Percentiles rank a stretch among this genome's conserved stretches.
phyloP scores from a whole-genome alignment of 1,140 invertebrate genomes.

The Alviniconcha marisindica region DNA sequence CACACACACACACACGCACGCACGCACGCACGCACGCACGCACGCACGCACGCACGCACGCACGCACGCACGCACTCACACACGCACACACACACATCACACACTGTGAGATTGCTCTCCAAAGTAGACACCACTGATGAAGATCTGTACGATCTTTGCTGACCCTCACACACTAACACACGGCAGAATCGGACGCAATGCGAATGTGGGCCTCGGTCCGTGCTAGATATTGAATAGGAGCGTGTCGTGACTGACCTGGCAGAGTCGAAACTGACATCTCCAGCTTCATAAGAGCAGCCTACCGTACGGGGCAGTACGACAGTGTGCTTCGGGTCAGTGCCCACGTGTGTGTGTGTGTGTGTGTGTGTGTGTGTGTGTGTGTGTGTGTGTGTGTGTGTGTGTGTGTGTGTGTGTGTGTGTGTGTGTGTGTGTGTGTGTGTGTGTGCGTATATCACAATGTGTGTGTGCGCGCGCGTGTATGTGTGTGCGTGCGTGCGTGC shows the following conservation, averaged over 20 bases:
- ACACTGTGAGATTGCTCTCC: background rate
- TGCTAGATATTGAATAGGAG: no score
- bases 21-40: background rate
- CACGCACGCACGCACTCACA: background rate
- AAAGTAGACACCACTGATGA: background rate
- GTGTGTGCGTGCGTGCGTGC: background rate
- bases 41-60: background rate
- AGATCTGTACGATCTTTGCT: background rate
- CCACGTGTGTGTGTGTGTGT: background rate
- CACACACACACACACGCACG: background rate
- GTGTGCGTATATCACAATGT: background rate
- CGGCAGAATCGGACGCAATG: no score
- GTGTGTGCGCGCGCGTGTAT: background rate
- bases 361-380: no score
- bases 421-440: background rate
- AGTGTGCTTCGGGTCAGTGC: background rate
- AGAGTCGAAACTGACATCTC: no score
- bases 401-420: no score
- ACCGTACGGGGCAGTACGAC: no score
- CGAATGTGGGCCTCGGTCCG: no score
- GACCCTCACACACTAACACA: background rate
- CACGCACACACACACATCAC: slow-evolving; percentile 14
- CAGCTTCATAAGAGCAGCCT: no score
- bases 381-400: no score
- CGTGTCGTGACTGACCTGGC: no score